phyloP scores from a whole-genome alignment of 2,888 invertebrate species.

The Drosophila pseudotalamancana region DNA sequence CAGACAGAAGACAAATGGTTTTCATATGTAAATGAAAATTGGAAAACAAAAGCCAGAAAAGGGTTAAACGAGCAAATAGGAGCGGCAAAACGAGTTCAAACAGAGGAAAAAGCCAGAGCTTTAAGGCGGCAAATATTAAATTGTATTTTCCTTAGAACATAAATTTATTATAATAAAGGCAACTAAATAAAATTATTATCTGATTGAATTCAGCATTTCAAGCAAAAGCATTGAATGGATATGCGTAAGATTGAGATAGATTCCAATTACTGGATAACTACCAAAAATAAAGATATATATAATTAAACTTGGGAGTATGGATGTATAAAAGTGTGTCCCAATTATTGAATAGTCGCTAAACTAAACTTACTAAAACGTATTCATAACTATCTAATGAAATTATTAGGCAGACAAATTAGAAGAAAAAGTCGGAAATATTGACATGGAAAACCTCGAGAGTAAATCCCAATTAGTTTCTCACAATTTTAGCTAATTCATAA shows the following conservation, averaged over 20 bases:
- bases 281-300: too few species aligned
- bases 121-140: not conserved
- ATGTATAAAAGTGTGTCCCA: too few species aligned
- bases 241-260: not conserved
- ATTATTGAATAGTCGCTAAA: too few species aligned
- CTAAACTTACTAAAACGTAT: too few species aligned
- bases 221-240: not conserved
- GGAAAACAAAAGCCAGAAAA: constrained; percentile 49
- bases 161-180: not conserved
- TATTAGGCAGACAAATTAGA: too few species aligned
- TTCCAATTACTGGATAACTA: too few species aligned
- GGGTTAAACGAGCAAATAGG: constrained; percentile 17
- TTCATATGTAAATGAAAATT: constrained; percentile 76
- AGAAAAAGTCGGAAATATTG: constrained; percentile 6
- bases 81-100: not conserved
- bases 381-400: too few species aligned
- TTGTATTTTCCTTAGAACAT: too few species aligned
- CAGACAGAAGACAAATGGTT: constrained; percentile 67
- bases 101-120: not conserved
- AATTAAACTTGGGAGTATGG: too few species aligned
- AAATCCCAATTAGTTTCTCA: too few species aligned
- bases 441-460: too few species aligned
- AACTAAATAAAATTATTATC: not conserved
- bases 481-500: too few species aligned
- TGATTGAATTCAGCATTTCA: not conserved